Base-by-base conservation (phyloP, 2,113 vertebrate species). In the Cinclus cinclus region DNA sequence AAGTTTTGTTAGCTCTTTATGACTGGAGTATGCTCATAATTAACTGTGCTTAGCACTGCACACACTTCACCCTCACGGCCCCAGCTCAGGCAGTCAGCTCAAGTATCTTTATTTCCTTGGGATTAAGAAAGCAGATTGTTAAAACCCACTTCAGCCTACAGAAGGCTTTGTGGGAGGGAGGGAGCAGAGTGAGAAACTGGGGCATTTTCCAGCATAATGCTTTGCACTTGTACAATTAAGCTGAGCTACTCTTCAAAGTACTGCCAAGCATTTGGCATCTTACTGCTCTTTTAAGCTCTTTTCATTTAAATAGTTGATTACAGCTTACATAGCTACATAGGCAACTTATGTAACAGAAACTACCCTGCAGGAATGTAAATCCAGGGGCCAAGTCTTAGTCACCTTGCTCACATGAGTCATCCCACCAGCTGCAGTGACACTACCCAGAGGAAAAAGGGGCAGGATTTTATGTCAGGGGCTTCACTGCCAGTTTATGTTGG, bases 301-400 rank as follows among this genome's bases (percentile, higher is more conserved):
- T 89, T 92, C 64, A 90, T 90, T 92, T 95, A 80, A 95, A 91
- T 86, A 88, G 33, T 83, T 89, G 83, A 94, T 96, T 91, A 88
- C 55, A 92, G 93, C 94, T 95, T 86, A 90, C 21, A 63, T 8
- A n/a, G 73, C 92, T 90, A 92, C 76, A 94, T 39, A 77, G 75
- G 87, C 82, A 77, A 67, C 79, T 91, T 95, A 93, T 11, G n/a
- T 86, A 95, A 95, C 75, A 94, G 75, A 88, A 92, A 64, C 56
- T 55, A 80, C 82, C 75, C 90, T 71, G 71, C 75, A 93, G 85
- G 75, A 94, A 88, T 90, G 82, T 50, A 85, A 93, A 95, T 77
- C 59, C 56, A 56, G 88, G 71, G 92, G 83, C 82, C 87, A 90
- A 80, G 63, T 35, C 82, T 95, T 81, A 94, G 90, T 89, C 82